Conservation (phyloP, 2,797 vertebrate genomes). For the Sylvia borin region DNA sequence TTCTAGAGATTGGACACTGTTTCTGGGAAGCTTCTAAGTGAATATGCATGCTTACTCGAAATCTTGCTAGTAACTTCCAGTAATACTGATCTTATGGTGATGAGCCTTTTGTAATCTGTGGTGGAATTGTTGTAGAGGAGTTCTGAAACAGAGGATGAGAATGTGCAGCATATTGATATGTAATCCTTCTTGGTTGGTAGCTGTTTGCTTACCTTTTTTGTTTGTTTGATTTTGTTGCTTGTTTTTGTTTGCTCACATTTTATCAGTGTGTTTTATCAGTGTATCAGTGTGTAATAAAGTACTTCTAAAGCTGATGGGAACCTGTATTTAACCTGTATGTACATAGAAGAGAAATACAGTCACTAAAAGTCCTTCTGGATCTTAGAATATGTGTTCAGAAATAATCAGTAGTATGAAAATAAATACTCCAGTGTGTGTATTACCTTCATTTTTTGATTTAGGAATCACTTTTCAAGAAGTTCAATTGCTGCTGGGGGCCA, state of each 20-base stretch:
- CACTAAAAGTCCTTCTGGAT: background rate
- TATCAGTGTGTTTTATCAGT: background rate
- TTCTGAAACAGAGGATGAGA: background rate
- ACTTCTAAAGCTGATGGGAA: background rate
- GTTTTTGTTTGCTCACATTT: background rate
- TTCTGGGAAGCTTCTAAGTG: background rate
- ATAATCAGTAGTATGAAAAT: background rate
- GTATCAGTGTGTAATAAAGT: background rate
- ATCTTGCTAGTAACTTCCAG: background rate
- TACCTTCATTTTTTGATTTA: slow-evolving; percentile 62
- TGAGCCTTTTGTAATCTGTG: background rate
- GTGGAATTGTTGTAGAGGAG: background rate
- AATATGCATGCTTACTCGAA: background rate
- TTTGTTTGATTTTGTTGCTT: background rate
- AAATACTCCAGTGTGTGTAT: background rate
- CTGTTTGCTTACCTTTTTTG: background rate
- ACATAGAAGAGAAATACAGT: background rate
- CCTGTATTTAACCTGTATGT: background rate
- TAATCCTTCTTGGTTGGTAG: background rate
- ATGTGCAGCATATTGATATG: background rate
- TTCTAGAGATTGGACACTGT: background rate
- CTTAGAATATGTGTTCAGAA: background rate
- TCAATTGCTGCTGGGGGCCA: slow-evolving; percentile 94
- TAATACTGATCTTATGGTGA: background rate
- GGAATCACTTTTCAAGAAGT: slow-evolving; percentile 97